Evolutionary conservation across 2,797 vertebrate genomes (phyloP), one percentile per base, ranked within the genome.

Genomic region (Hipposideros larvatus): DNA sequence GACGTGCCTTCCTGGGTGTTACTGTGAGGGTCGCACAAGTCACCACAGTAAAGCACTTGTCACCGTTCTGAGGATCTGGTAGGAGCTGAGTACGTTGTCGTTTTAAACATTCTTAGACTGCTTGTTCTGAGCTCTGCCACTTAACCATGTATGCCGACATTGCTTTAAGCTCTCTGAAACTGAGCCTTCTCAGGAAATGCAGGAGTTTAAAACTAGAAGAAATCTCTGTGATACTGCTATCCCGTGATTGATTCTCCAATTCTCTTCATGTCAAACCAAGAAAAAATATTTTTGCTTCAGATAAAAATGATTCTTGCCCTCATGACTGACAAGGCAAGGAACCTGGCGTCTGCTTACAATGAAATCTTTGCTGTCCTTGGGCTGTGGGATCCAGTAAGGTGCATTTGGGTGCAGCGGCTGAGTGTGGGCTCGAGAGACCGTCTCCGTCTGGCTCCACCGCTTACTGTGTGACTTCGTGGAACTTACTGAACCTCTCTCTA

Each of bases 181-280:
- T 65, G 73, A 15, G 26, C 80, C 51, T 48, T 80, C 65, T 90
- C 28, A 70, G 51, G 43, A 61, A 57, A 61, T 75, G 24, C 14
- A 71, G 37, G 59, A 31, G 59, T 51, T 91, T 37, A 87, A 63
- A 73, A 78, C 34, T 83, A 31, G 61, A 89, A 89, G 74, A 79
- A 51, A 87, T 86, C 53, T 80, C 77, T 89, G n/a, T 77, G 24
- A 53, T 70, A 68, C 41, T 57, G 51, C 37, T 82, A 5, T 14
- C 26, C n/a, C 82, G 22, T 86, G 74, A 66, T 43, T 37, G 37
- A 37, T 75, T 86, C 80, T 91, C 46, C 63, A 80, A 53, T 88
- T 89, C 74, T 65, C 59, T 90, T 92, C 31, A 16, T 65, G 18
- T 77, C 73, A 93, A 84, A 93, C n/a, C 48, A 87, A 90, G 51